A percentile compares a stretch with the other conserved stretches of the same genome.
These are phyloP conservation scores for Patagioenas fasciata DNA, from an alignment of 2,113 vertebrate genomes.

Conservation along the genomic window DNA sequence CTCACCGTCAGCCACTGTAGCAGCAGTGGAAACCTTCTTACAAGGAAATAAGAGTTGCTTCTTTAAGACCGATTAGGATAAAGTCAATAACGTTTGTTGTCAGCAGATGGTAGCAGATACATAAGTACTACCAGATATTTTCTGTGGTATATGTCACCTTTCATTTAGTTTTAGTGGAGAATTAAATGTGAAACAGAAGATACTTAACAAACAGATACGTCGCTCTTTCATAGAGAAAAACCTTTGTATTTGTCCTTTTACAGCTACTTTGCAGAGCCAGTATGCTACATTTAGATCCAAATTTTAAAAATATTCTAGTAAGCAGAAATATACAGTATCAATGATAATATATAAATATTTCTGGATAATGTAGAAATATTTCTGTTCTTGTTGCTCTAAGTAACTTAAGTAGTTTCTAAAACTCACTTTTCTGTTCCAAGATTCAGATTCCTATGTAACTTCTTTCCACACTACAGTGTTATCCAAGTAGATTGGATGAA, in stretches of 20 bases:
- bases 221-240: not conserved
- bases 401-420: not conserved
- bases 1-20: not conserved
- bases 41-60: not conserved
- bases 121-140: not conserved
- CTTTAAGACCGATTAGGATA: not conserved
- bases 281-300: not conserved
- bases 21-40: not conserved
- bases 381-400: not conserved
- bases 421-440: not conserved
- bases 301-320: not conserved
- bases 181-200: not conserved
- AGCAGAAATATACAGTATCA: not conserved
- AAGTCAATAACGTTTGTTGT: constrained; percentile 18
- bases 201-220: not conserved
- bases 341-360: not conserved
- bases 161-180: not conserved
- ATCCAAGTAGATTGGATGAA: not conserved
- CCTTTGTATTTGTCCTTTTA: not conserved
- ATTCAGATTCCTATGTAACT: not conserved
- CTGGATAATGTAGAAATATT: not conserved
- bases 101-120: constrained; percentile 62
- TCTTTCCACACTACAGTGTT: not conserved
- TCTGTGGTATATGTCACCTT: not conserved
- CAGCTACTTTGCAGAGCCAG: not conserved